Base-by-base conservation (phyloP, 2,888 invertebrate genomes). In the Chirona hameri region DNA sequence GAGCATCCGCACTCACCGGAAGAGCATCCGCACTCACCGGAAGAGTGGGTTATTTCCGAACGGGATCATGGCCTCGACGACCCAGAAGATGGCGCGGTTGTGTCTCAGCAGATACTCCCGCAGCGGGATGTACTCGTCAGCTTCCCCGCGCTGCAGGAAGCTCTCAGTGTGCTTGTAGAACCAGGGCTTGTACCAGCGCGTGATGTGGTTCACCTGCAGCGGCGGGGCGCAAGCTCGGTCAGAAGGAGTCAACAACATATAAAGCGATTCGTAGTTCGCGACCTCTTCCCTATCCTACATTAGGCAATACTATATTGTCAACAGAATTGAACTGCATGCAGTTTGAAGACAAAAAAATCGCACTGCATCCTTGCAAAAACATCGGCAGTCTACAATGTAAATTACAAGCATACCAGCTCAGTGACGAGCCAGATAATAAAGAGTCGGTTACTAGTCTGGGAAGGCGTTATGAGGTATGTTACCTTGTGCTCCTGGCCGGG, bases 71-170 rank as follows among this genome's bases (percentile, higher is more conserved):
- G 91, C 91, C 88, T 93, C 92, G 0, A 93, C 91, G 0, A 93
- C 93, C 93, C 93, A 93, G 87, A 93, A 93, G 82, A 93, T 93
- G 2, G 92, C 90, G 85, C 92, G 88, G 86, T 92, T 91, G 86
- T 93, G 92, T 46, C 93, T 88, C 0, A 93, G 86, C 27, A 93
- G 87, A 86, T 93, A 93, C 84, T 92, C 91, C 84, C 90, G 87
- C 31, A 93, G 85, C 0, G 93, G 93, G 82, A 93, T 91, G 83
- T 92, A 88, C 24, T 90, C 91, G 15, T 89, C 88, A 85, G 90
- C 89, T 5, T 90, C 91, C 83, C 89, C 90, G 52, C 85, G 86
- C 0, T 85, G 83, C 10, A 92, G 86, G 85, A 92, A 91, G 0
- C 88, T 88, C 86, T 92, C 91, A 0, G 91, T 91, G 85, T 93